Evolutionary conservation across 2,888 invertebrate genomes (phyloP).

Genomic region (Apotomis turbidana): DNA sequence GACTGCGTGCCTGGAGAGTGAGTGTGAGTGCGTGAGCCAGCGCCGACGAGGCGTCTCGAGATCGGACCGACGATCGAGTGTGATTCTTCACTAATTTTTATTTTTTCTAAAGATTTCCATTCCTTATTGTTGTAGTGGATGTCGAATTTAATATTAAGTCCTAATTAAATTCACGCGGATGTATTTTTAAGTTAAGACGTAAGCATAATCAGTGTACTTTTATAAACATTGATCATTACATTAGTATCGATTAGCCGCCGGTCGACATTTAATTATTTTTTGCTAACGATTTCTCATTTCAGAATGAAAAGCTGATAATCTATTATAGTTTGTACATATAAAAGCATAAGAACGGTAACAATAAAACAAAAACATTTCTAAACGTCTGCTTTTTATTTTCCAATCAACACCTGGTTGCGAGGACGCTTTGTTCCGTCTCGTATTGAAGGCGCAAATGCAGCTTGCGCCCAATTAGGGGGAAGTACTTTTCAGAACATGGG

Average conservation of each 20-base stretch:
- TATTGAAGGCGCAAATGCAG: neutral
- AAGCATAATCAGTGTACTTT: conserved; percentile 78
- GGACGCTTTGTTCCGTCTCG: neutral
- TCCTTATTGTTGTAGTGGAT: conserved; percentile 82
- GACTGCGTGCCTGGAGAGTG: conserved; percentile 50
- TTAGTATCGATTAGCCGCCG: conserved; percentile 65
- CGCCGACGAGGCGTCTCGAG: conserved; percentile 13
- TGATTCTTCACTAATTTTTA: conserved; percentile 68
- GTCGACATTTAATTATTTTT: conserved; percentile 68
- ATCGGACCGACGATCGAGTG: conserved; percentile 57
- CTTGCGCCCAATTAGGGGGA: no score
- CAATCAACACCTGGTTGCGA: neutral
- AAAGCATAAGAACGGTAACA: conserved; percentile 81
- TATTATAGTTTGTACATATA: conserved; percentile 84
- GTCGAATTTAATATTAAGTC: conserved; percentile 73
- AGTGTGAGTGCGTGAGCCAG: conserved; percentile 25
- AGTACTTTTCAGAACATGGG: no score
- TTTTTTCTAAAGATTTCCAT: conserved; percentile 75
- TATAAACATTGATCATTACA: conserved; percentile 64
- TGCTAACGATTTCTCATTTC: conserved; percentile 77
- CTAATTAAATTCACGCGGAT: conserved; percentile 68
- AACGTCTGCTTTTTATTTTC: conserved; percentile 62
- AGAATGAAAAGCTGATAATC: conserved; percentile 77
- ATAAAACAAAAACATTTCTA: conserved; percentile 82
- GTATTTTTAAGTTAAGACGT: conserved; percentile 80